Base-by-base conservation (phyloP, 2,888 invertebrate species). In the Diplazon laetatorius region DNA sequence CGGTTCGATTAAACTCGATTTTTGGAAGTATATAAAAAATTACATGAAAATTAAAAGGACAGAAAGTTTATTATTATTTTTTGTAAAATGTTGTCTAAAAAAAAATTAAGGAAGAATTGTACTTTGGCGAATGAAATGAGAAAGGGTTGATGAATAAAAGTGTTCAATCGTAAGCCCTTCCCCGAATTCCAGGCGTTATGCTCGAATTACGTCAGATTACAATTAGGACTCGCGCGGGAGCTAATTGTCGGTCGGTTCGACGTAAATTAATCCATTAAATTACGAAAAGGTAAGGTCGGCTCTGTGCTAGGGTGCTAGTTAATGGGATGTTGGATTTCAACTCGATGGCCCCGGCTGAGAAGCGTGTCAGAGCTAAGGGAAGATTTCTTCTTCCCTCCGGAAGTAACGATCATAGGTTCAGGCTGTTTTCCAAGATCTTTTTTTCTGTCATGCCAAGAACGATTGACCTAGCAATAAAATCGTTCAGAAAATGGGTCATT, bases 211-310 rank as follows among this genome's bases (percentile, higher is more conserved):
- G 69, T 76, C 60, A 39, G 73, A 71, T 72, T 76, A 59, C 80
- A 84, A 83, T 83, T 83, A 79, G 76, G 60, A 73, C 65, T 52
- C 65, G 77, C 35, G 18, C 37, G 46, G 62, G 30, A 50, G 66
- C 52, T 83, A 84, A 84, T 83, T 84, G 44, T 44, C 37, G 44
- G 55, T 73, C 77, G 48, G 59, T 79, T 79, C 77, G 72, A 48
- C 52, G 70, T 42, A 69, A 82, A 80, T 76, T 77, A 80, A 82
- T 79, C 76, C 78, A 70, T 82, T 80, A 71, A 79, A 80, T 78
- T 69, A 44, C 52, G 57, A 35, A 48, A 76, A n/a, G n/a, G n/a
- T n/a, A n/a, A n/a, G n/a, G n/a, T n/a, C n/a, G 72, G 77, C 14
- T n/a, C 48, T 30, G 35, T n/a, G 35, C 50, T 35, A 35, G 63